phyloP scores from a whole-genome alignment of 2,797 vertebrate genomes.

The Stomatorhinus walkeri region DNA sequence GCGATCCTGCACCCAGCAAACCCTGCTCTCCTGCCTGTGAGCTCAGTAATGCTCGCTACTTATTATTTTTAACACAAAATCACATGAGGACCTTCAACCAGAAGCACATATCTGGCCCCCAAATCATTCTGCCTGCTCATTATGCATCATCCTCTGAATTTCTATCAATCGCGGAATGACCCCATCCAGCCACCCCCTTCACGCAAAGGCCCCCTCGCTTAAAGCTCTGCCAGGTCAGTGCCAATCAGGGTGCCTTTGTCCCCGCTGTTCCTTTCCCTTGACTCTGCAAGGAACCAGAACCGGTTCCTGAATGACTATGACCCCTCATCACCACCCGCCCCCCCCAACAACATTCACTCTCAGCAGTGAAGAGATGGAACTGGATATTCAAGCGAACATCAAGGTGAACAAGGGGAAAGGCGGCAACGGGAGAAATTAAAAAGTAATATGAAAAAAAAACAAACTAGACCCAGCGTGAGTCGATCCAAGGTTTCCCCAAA shows the following conservation, averaged over 20 bases:
- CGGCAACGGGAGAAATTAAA: not conserved
- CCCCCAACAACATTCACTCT: not conserved
- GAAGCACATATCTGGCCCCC: not conserved
- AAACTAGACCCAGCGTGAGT: not conserved
- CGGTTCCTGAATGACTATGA: not conserved
- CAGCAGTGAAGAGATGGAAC: not conserved
- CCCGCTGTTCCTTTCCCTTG: not conserved
- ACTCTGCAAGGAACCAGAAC: not conserved
- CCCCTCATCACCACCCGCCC: no score
- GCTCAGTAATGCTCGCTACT: not conserved
- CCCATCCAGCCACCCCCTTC: not conserved
- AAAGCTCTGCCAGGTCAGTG: not conserved
- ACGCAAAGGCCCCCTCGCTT: not conserved
- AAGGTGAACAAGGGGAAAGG: not conserved
- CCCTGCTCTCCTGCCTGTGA: not conserved
- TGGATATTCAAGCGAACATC: not conserved
- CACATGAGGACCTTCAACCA: not conserved
- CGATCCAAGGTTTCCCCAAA: not conserved
- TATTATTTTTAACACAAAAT: not conserved
- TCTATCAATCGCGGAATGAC: not conserved
- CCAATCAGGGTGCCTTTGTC: constrained; percentile 1
- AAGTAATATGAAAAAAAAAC: not conserved
- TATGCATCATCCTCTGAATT: not conserved
- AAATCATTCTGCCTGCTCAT: not conserved
- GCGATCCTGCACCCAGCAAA: not conserved